These are phyloP conservation scores for Esox masquinongy DNA, from an alignment of 2,797 vertebrate species.

Conservation along the genomic window DNA sequence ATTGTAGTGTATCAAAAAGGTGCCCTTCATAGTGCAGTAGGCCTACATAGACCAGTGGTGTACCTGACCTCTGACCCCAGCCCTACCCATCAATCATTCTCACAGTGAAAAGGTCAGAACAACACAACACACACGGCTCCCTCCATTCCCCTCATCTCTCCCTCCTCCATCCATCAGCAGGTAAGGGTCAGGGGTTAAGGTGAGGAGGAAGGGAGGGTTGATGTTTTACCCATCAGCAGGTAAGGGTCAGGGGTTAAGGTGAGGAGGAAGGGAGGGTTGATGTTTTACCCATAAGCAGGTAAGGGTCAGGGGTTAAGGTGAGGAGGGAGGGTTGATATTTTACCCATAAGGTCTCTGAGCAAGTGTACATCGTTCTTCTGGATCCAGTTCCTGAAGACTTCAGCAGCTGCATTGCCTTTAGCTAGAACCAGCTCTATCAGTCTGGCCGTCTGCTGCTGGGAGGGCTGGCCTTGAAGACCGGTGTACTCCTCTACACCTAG, in stretches of 20 bases:
- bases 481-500: constrained; percentile 80
- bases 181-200: neutral
- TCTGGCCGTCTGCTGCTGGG: constrained; percentile 87
- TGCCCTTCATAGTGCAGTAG: neutral
- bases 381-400: constrained; percentile 91
- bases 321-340: constrained; percentile 8
- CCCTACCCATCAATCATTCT: constrained; percentile 24
- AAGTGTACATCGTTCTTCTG: constrained; percentile 88
- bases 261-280: neutral
- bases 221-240: constrained; percentile 77
- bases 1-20: neutral
- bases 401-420: constrained; percentile 91
- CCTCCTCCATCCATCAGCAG: too few species aligned
- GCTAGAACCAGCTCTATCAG: constrained; percentile 89
- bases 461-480: constrained; percentile 87
- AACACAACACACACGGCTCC: neutral
- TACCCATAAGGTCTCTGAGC: constrained; percentile 92
- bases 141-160: too few species aligned
- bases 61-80: constrained; percentile 19
- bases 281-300: constrained; percentile 53
- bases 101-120: constrained; percentile 35
- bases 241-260: neutral
- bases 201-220: neutral
- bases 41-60: constrained; percentile 21
- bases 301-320: neutral